A percentile compares a stretch with the other conserved stretches of the same genome.
phyloP scores from a whole-genome alignment of 2,888 invertebrate genomes.

The Palloptera scutellata region DNA sequence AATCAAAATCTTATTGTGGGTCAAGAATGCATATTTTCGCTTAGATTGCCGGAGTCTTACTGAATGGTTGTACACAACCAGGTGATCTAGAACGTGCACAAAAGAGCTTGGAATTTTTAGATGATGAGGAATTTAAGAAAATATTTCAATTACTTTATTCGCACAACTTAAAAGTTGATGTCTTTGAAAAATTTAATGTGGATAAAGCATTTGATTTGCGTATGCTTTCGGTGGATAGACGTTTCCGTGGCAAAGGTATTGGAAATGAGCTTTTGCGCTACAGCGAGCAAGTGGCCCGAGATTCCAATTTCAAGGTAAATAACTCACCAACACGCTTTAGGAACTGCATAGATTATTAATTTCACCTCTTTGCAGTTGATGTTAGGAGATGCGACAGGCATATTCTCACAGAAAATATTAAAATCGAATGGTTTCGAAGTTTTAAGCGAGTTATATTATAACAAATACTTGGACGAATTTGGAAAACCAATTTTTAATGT shows the following conservation, averaged over 20 bases:
- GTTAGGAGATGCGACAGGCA: slow-evolving; percentile 83
- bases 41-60: slow-evolving; percentile 80
- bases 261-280: slow-evolving; percentile 76
- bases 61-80: slow-evolving; percentile 78
- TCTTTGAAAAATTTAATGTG: slow-evolving; percentile 74
- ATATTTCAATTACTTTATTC: slow-evolving; percentile 80
- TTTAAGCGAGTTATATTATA: slow-evolving; percentile 73
- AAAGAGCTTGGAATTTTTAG: slow-evolving; percentile 70
- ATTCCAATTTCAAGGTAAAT: slow-evolving; percentile 74
- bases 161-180: slow-evolving; percentile 73
- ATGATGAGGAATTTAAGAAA: slow-evolving; percentile 77
- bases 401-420: slow-evolving; percentile 80
- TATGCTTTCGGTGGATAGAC: slow-evolving; percentile 77
- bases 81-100: slow-evolving; percentile 77
- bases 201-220: slow-evolving; percentile 80
- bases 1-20: background rate
- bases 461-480: slow-evolving; percentile 72
- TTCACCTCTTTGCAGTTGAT: slow-evolving; percentile 67
- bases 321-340: background rate
- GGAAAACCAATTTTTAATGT: slow-evolving; percentile 71
- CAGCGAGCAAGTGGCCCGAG: slow-evolving; percentile 73
- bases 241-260: slow-evolving; percentile 76
- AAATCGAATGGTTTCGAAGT: slow-evolving; percentile 73
- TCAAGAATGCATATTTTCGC: background rate
- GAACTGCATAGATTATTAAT: background rate